Evolutionary conservation across 2,113 vertebrate species (phyloP), one percentile per base, ranked within the genome.

Genomic region (Leptobrachium ailaonicum): DNA sequence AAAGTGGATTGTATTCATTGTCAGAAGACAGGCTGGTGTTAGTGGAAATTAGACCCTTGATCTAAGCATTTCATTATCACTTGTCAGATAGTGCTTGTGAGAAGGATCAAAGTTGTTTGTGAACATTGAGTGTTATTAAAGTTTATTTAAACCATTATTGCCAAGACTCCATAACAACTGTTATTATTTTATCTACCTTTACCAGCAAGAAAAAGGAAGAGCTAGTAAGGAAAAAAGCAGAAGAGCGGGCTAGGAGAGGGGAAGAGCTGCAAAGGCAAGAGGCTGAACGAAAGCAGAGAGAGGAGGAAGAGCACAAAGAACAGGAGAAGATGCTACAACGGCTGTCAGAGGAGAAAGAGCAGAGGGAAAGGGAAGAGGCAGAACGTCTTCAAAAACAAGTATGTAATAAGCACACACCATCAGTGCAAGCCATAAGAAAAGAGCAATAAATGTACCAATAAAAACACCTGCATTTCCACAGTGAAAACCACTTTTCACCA

Each of bases 301-400:
- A 92, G 73, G 91, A 90, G 75, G 92, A 94, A 87, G 92, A 92
- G 63, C 93, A 86, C 13, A 83, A 41, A 66, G 90, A 89, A 20
- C 92, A 88, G 56, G 94, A 95, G 5, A 86, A 84, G 66, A 79
- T 85, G 47, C 85, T 86, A 41, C 86, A 75, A 1, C 79, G 45
- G 6, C 88, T 87, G 53, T 88, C 85, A 0, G 88, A 90, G 14
- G 94, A 96, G 84, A 91, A 85, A 42, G 91, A 91, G 12, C 90
- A 88, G 83, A 93, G 84, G 20, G 95, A 96, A 85, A 92, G 69
- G 10, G 94, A 95, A 76, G 95, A 96, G 82, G 81, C 86, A 12
- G 92, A 92, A 41, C 94, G 89, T 7, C 10, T 92, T 41, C 95
- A 95, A 87, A 97, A 91, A 86, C 96, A 97, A 91, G 97, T 97